Conservation (phyloP, 53 echinoderm and acorn worm genomes). For the Patiria pectinifera region DNA sequence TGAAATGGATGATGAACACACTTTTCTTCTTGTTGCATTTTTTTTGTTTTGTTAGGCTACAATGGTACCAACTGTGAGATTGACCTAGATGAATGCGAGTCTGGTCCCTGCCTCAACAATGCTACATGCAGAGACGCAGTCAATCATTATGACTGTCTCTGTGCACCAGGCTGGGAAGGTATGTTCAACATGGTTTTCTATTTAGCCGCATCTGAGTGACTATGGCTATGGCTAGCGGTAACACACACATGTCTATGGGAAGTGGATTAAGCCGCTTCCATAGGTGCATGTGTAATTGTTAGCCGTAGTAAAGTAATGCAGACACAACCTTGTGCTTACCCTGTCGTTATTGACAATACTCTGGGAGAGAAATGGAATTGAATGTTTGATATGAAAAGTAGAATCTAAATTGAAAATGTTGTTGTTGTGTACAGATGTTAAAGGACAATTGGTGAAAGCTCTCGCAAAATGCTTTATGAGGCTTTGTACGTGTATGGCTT, state of each 20-base stretch:
- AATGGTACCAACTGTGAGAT: constrained; percentile 72
- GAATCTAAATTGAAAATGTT: no score
- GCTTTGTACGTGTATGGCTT: no score
- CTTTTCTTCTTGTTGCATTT: background rate
- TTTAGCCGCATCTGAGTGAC: background rate
- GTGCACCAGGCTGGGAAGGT: constrained; percentile 87
- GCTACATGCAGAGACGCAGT: constrained; percentile 77
- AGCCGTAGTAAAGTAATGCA: background rate
- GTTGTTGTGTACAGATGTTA: no score
- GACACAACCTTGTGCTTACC: background rate
- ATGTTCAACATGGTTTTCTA: background rate
- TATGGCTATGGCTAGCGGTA: background rate
- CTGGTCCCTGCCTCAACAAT: constrained; percentile 76
- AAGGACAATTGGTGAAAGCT: no score
- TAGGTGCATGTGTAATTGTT: background rate
- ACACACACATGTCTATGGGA: background rate
- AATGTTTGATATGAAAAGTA: no score
- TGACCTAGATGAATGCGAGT: constrained; percentile 83
- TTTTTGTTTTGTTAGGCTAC: constrained; percentile 59
- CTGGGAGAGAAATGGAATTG: no score
- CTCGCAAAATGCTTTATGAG: no score
- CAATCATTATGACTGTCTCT: constrained; percentile 73
- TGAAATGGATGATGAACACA: background rate
- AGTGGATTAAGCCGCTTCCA: no score
- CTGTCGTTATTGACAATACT: background rate